These are phyloP conservation scores for Amphiprion ocellaris DNA, from an alignment of 2,113 vertebrate species.

Conservation along the genomic window DNA sequence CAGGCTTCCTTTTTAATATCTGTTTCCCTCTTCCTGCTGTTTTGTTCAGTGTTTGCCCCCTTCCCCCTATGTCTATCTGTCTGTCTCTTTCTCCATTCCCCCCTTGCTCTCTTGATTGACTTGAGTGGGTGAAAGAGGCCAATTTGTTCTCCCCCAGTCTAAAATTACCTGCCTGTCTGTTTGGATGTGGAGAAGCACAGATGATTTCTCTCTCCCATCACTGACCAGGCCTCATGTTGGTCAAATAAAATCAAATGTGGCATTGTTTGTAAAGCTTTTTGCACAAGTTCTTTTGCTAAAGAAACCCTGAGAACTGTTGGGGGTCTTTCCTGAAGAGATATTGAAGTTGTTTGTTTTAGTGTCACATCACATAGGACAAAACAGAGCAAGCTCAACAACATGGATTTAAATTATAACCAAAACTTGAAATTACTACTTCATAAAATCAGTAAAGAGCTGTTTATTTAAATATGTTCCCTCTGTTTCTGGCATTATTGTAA, in stretches of 20 bases:
- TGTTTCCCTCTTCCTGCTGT: slow-evolving; percentile 9
- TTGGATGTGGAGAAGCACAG: slow-evolving; percentile 64
- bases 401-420: too few relatives aligned
- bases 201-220: slow-evolving; percentile 64
- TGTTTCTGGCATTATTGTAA: not conserved
- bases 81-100: slow-evolving; percentile 21
- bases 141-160: slow-evolving; percentile 75
- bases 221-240: slow-evolving; percentile 18
- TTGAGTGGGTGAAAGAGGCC: slow-evolving; percentile 72
- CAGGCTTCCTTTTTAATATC: slow-evolving; percentile 5
- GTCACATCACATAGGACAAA: not conserved
- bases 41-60: not conserved
- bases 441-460: not conserved
- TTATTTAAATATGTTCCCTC: not conserved
- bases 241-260: slow-evolving; percentile 61
- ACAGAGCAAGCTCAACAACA: too few relatives aligned
- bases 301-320: slow-evolving; percentile 25
- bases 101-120: slow-evolving; percentile 71
- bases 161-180: slow-evolving; percentile 77
- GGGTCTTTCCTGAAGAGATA: slow-evolving; percentile 37
- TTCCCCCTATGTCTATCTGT: not conserved
- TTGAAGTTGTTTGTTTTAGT: slow-evolving; percentile 37
- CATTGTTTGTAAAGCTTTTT: slow-evolving; percentile 45
- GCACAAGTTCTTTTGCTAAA: slow-evolving; percentile 5
- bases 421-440: not conserved